A percentile compares a stretch with the other conserved stretches of the same genome.
phyloP scores from a whole-genome alignment of 1,140 invertebrate genomes.

The Drosophila athabasca region DNA sequence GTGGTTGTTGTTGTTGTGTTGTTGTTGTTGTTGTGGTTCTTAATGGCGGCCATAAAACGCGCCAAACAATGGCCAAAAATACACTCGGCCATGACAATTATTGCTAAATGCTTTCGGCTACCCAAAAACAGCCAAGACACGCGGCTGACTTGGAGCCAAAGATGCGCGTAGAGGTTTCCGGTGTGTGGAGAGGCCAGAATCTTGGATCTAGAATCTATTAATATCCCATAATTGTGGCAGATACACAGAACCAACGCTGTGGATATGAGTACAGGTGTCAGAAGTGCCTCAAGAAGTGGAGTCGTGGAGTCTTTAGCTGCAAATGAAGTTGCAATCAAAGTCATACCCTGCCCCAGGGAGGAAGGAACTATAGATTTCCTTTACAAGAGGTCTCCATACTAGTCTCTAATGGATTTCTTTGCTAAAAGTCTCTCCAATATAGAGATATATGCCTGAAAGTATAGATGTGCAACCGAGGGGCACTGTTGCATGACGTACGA shows the following conservation, averaged over 20 bases:
- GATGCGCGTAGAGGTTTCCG: conserved; percentile 27
- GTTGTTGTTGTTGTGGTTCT: conserved; percentile 3
- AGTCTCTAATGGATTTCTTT: too few relatives aligned
- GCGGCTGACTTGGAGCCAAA: background rate
- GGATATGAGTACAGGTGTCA: too few relatives aligned
- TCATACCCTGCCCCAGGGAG: too few relatives aligned
- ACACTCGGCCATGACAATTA: conserved; percentile 57
- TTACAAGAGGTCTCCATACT: too few relatives aligned
- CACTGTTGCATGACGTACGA: too few relatives aligned
- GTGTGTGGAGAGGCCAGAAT: background rate
- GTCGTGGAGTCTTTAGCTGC: too few relatives aligned
- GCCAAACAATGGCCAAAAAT: conserved; percentile 57
- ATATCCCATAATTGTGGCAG: conserved; percentile 36
- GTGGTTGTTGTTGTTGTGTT: conserved; percentile 20
- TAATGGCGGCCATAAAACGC: conserved; percentile 52
- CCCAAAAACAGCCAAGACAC: conserved; percentile 14
- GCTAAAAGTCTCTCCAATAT: too few relatives aligned
- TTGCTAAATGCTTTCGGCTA: conserved; percentile 74
- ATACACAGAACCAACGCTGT: background rate
- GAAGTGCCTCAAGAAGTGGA: too few relatives aligned
- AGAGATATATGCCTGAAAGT: too few relatives aligned
- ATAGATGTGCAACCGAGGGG: too few relatives aligned
- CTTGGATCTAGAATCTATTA: conserved; percentile 24
- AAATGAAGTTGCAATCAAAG: too few relatives aligned
- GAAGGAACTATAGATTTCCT: too few relatives aligned